Evolutionary conservation across 2,888 invertebrate species (phyloP).

Genomic region (Acronicta aceris): DNA sequence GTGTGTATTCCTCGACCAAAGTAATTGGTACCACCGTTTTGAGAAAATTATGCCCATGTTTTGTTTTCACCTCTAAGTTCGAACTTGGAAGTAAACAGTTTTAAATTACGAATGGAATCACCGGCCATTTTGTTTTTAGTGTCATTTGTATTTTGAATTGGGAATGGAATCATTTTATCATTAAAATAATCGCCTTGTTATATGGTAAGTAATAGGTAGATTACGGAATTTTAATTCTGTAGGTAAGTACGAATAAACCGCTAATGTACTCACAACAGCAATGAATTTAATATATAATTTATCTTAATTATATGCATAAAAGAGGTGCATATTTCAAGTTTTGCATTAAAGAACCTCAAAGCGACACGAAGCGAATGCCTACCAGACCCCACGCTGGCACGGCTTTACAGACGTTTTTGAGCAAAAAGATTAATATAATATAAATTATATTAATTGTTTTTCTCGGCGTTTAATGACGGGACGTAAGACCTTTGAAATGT

Average conservation of each 20-base stretch:
- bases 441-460: constrained; percentile 51
- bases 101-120: constrained; percentile 23
- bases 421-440: constrained; percentile 41
- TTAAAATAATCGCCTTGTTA: not conserved
- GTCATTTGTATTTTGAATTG: constrained; percentile 13
- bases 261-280: constrained; percentile 29
- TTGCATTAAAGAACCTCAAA: constrained; percentile 47
- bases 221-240: not conserved
- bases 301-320: constrained; percentile 54
- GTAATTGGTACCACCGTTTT: constrained; percentile 59
- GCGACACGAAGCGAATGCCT: constrained; percentile 32
- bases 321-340: constrained; percentile 50
- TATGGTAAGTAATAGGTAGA: not conserved
- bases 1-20: constrained; percentile 54
- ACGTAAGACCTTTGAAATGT: constrained; percentile 35
- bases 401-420: constrained; percentile 33
- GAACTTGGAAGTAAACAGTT: constrained; percentile 35
- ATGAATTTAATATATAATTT: constrained; percentile 42
- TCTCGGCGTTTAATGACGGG: constrained; percentile 28
- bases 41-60: constrained; percentile 45
- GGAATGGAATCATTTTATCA: not conserved
- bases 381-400: constrained; percentile 50
- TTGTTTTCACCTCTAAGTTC: constrained; percentile 42
- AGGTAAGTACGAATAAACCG: constrained; percentile 1
- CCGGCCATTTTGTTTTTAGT: constrained; percentile 23